A percentile compares a stretch with the other conserved stretches of the same genome.
Evolutionary conservation across 2,113 vertebrate species (phyloP).

Genomic region (Antechinus stuartii): DNA sequence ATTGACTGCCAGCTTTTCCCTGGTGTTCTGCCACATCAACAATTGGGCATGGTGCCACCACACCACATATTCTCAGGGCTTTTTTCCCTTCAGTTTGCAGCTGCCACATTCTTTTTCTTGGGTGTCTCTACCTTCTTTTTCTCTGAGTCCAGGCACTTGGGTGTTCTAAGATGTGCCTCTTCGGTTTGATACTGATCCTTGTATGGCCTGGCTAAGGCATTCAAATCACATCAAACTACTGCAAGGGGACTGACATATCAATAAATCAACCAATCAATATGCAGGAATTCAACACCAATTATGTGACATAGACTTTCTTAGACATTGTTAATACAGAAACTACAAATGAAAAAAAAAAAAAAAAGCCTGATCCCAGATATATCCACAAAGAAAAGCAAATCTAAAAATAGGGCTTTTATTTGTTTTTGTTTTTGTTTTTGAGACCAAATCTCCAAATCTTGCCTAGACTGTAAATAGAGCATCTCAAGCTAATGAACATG

Average conservation of each 20-base stretch:
- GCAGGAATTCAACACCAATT: neutral
- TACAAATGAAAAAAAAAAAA: neutral
- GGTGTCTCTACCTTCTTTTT: neutral
- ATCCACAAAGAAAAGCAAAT: neutral
- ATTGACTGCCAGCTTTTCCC: neutral
- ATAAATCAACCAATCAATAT: neutral
- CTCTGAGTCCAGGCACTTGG: neutral
- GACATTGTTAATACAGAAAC: neutral
- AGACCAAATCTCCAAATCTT: neutral
- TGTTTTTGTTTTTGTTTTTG: neutral
- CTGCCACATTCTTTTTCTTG: neutral
- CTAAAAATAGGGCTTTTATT: neutral
- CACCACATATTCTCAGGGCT: neutral
- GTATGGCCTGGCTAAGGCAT: neutral
- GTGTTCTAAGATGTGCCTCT: neutral
- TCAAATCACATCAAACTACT: neutral
- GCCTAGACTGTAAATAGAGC: neutral
- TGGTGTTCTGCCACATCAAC: neutral
- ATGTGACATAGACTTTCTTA: neutral
- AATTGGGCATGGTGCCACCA: fast-evolving
- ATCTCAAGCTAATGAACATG: neutral
- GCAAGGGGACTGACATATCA: neutral
- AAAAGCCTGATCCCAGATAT: neutral
- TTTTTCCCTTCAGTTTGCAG: neutral
- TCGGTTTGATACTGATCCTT: neutral